phyloP scores from a whole-genome alignment of 2,888 invertebrate genomes.

The Helicoverpa assulta region DNA sequence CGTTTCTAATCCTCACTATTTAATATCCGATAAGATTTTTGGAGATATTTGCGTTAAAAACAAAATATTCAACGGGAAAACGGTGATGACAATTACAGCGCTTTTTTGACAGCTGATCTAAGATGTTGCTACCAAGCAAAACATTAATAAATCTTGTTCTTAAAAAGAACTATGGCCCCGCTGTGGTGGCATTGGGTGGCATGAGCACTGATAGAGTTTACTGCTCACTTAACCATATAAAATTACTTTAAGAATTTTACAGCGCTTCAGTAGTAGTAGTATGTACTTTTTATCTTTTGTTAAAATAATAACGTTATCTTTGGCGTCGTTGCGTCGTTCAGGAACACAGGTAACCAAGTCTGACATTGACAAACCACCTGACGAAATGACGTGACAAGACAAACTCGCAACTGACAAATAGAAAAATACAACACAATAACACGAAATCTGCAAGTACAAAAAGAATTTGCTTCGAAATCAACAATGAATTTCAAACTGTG shows the following conservation, averaged over 20 bases:
- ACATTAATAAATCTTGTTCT: too few relatives aligned
- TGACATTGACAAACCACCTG: constrained; percentile 8
- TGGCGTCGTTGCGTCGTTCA: too few relatives aligned
- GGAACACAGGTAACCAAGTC: not conserved
- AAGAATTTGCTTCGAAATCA: constrained; percentile 18
- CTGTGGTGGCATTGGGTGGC: too few relatives aligned
- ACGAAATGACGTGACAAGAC: constrained; percentile 36
- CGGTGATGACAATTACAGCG: constrained; percentile 51
- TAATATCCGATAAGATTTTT: constrained; percentile 9
- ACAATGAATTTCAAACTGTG: constrained; percentile 83
- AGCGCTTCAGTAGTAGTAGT: too few relatives aligned
- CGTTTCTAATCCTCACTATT: constrained; percentile 20
- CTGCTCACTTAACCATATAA: too few relatives aligned
- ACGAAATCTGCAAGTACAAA: constrained; percentile 8
- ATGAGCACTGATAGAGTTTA: too few relatives aligned
- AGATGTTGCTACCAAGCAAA: not conserved
- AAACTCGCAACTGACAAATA: constrained; percentile 9
- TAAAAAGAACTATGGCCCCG: too few relatives aligned
- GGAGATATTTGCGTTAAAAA: constrained; percentile 47
- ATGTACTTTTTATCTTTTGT: too few relatives aligned
- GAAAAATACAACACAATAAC: constrained; percentile 39
- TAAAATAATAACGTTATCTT: too few relatives aligned
- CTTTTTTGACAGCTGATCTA: constrained; percentile 42
- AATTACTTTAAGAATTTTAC: too few relatives aligned
- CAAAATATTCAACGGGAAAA: constrained; percentile 50